Evolutionary conservation across 2,113 vertebrate genomes (phyloP), one percentile per base, ranked within the genome.

Genomic region (Podiceps cristatus): DNA sequence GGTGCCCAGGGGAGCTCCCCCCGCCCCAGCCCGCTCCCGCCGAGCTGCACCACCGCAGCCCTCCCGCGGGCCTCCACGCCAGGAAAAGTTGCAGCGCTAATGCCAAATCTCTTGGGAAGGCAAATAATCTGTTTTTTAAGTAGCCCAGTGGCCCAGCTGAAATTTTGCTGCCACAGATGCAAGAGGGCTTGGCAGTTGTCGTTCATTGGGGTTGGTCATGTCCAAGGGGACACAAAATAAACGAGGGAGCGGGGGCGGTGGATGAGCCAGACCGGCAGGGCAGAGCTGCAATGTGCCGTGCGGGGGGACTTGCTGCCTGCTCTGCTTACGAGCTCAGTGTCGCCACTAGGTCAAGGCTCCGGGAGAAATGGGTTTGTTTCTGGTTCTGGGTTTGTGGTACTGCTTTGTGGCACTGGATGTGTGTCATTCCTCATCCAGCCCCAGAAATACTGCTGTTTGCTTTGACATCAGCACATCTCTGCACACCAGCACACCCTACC

Each of bases 91-190:
- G 8, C 74, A 1, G 69, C 63, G 2, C 11, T 25, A 1, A 5
- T 60, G 7, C 0, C 24, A 2, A 18, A 4, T 0, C 10, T 64
- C 31, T 0, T 8, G 6, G 22, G 12, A n/a, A 17, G 17, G 55
- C 5, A 5, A 42, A 44, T 1, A 2, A 10, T 0, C 35, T 0
- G 33, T 1, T 5, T 31, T 64, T 24, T 4, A 8, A 23, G 33
- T 0, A 56, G 80, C 67, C 27, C 75, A 2, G 59, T 2, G 17
- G 59, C 49, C 19, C 49, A 4, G 81, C 76, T 4, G 42, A 18
- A 35, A 55, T 14, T 80, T 6, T 35, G 42, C 77, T 9, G 87
- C 42, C 37, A 3, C 52, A 10, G 24, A 49, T 0, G 5, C 18
- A 5, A 33, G 28, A n/a, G 24, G 5, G 2, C 3, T 25, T 2